Conservation (phyloP, 2,888 invertebrate species). For the Fragum sueziense region DNA sequence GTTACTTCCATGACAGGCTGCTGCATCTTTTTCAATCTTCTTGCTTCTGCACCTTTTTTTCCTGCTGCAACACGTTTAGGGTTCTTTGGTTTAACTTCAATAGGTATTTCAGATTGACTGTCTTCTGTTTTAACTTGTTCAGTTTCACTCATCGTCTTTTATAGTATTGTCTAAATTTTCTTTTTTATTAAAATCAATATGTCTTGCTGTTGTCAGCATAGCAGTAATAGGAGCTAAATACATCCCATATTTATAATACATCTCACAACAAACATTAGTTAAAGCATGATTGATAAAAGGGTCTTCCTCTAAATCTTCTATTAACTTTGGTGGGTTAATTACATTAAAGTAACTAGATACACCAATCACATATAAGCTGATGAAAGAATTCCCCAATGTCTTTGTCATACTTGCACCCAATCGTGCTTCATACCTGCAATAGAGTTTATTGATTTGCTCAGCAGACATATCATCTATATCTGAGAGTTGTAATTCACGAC, state of each 20-base stretch:
- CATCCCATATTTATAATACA: conserved; percentile 33
- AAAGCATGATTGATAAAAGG: conserved; percentile 48
- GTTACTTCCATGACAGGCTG: conserved; percentile 17
- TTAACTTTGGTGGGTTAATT: conserved; percentile 42
- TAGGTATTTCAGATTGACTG: neutral
- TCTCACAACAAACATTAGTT: conserved; percentile 28
- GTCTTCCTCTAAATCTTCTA: conserved; percentile 50
- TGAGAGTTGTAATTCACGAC: conserved; percentile 34
- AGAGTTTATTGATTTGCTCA: conserved; percentile 46
- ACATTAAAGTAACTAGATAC: conserved; percentile 43
- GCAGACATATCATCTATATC: conserved; percentile 43
- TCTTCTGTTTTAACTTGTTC: too few relatives aligned
- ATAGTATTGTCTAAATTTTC: conserved; percentile 10
- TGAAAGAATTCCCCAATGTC: conserved; percentile 46
- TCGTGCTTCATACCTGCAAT: conserved; percentile 47
- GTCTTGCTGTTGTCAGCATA: conserved; percentile 27
- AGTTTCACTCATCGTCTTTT: conserved; percentile 34
- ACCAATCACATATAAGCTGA: conserved; percentile 47
- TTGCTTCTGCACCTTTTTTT: conserved; percentile 45
- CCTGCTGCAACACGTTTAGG: conserved; percentile 40
- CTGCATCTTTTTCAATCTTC: conserved; percentile 17
- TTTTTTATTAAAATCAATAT: conserved; percentile 34
- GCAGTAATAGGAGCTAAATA: conserved; percentile 43
- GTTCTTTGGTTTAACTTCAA: conserved; percentile 22
- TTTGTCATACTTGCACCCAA: conserved; percentile 49